These are phyloP conservation scores for Fopius arisanus DNA, from an alignment of 1,140 invertebrate genomes.

Conservation along the genomic window DNA sequence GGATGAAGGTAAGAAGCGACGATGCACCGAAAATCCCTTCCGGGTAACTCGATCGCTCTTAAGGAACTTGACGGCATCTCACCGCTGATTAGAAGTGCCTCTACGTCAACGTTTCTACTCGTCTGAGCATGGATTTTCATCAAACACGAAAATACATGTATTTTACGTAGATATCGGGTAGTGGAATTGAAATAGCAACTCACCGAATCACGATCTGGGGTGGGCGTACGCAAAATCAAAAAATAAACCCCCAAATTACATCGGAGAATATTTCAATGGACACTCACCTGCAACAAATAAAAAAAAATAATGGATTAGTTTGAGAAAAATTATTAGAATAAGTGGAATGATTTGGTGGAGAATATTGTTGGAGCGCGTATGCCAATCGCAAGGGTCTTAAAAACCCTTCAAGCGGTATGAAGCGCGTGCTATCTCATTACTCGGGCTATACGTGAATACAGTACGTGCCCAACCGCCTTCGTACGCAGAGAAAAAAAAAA, in stretches of 20 bases:
- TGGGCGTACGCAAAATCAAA: too few species aligned
- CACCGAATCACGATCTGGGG: too few species aligned
- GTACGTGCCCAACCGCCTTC: slow-evolving; percentile 38
- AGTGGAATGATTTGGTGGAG: neutral
- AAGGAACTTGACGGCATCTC: slow-evolving; percentile 8
- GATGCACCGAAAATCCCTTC: neutral
- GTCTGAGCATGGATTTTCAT: neutral
- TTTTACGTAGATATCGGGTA: too few species aligned
- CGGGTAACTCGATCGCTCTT: slow-evolving; percentile 8
- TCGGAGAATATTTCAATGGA: too few species aligned
- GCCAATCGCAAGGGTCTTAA: neutral
- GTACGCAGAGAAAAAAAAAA: slow-evolving; percentile 26
- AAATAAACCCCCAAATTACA: too few species aligned
- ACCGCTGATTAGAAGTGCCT: neutral
- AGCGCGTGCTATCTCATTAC: slow-evolving; percentile 58
- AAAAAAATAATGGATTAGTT: too few species aligned
- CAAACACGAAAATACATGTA: neutral
- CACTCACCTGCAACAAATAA: too few species aligned
- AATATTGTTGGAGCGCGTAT: neutral
- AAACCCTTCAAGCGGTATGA: neutral
- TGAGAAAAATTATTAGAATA: too few species aligned
- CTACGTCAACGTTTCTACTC: neutral
- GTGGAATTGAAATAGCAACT: too few species aligned
- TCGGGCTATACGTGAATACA: slow-evolving; percentile 46
- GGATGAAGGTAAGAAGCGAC: neutral